Evolutionary conservation across 2,797 vertebrate species (phyloP), one percentile per base, ranked within the genome.

Genomic region (Merluccius polli): DNA sequence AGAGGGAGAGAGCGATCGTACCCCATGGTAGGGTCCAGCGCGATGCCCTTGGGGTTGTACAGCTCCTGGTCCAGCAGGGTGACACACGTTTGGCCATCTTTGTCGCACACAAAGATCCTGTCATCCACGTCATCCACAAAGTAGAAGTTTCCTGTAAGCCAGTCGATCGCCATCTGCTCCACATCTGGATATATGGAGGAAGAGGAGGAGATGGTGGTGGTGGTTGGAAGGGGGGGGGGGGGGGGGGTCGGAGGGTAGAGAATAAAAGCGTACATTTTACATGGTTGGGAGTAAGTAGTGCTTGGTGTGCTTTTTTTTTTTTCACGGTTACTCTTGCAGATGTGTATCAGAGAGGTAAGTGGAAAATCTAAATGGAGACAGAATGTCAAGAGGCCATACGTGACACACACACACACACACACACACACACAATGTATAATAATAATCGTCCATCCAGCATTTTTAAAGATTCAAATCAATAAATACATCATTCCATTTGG

Each of bases 141-240:
- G 93, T 99, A 99, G 93, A 99, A 96, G 93, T 99, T 99, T 88
- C 97, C 97, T 0, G 97, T 98, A 75, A 98, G 94, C 97, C 97
- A 99, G 89, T 99, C 97, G 0, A 99, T 96, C 67, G 97, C 97
- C 96, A 99, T 98, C 94, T 99, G 97, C 83, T 98, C 96, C 85
- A 98, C 97, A 48, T 97, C 97, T 99, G 89, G 72, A 87, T 18
- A 12, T 70, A 83, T 73, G 80, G 35, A 75, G 15, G n/a, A 13
- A 44, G 0, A 13, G 9, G 36, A 48, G 11, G 18, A 8, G n/a
- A n/a, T n/a, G n/a, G n/a, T n/a, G n/a, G n/a, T n/a, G n/a, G n/a
- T n/a, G n/a, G n/a, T n/a, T n/a, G n/a, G n/a, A n/a, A n/a, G n/a
- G n/a, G n/a, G n/a, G 63, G 21, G 12, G n/a, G 75, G 73, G 33